Evolutionary conservation across 2,113 vertebrate species (phyloP), one percentile per base, ranked within the genome.

Genomic region (Tetrax tetrax): DNA sequence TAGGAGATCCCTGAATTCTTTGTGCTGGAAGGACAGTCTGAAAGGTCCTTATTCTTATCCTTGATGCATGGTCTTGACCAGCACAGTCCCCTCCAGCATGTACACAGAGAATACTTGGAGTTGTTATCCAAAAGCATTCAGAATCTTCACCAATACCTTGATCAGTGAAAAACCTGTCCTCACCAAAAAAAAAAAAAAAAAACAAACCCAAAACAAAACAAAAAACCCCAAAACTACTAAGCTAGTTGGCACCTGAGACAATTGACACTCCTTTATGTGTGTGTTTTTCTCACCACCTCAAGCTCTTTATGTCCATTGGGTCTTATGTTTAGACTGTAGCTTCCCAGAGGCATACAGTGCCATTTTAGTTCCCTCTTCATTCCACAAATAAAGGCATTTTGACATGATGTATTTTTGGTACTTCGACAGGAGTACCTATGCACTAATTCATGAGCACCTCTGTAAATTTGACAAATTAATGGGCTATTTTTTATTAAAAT

Each of bases 261-360:
- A 47, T 2, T 60, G 8, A 10, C 22, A 50, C 4, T 71, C 8
- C 2, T 63, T 75, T 43, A 16, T 0, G 1, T 29, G 7, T 31
- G 24, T 37, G 4, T 57, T 94, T 91, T 76, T 71, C 57, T 91
- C 37, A 63, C 17, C 28, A 54, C 43, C 24, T 86, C 31, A 76
- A 78, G 11, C 14, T 69, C 7, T 66, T 91, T 83, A 7, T 84
- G 68, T 63, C 16, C 27, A 16, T 2, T 68, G 28, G 22, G 3
- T n/a, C 10, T 41, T 56, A 56, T 37, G 12, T 68, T 83, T 54
- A 50, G 15, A 27, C 12, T 69, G 22, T 33, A 71, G 21, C 27
- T 81, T 87, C 51, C 35, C 20, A 28, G 38, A 22, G 2, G 2
- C 31, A 64, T 13, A 45, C 15, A 27, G 12, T 25, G 10, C 21